phyloP scores from a whole-genome alignment of 2,113 vertebrate species.

The Neotoma lepida region DNA sequence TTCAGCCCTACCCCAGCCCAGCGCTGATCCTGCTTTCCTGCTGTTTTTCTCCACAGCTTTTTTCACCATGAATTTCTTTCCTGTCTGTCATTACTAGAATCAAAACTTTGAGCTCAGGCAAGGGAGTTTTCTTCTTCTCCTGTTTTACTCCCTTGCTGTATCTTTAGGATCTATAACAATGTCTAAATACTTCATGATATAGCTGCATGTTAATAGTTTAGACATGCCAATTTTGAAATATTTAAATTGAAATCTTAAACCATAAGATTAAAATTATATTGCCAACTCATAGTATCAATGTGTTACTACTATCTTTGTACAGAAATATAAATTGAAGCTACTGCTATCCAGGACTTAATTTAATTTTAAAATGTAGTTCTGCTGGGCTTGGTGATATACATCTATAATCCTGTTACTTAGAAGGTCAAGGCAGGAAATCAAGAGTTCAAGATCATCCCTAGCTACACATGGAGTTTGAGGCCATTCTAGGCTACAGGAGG shows the following conservation, averaged over 20 bases:
- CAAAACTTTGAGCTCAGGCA: background rate
- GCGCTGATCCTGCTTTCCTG: background rate
- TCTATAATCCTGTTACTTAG: background rate
- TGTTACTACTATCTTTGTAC: background rate
- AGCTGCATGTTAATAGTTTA: background rate
- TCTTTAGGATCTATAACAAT: background rate
- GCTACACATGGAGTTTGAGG: background rate
- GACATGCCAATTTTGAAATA: conserved; percentile 11
- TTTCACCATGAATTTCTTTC: background rate
- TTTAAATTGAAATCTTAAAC: background rate
- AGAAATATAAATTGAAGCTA: conserved; percentile 8
- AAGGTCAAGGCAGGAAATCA: background rate
- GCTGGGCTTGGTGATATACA: too few relatives aligned
- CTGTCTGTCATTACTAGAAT: background rate
- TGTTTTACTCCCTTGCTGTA: background rate
- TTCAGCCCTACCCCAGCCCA: too few relatives aligned
- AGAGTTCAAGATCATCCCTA: background rate
- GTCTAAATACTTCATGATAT: background rate
- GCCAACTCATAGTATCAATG: background rate
- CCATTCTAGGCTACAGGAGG: background rate
- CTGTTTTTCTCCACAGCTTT: background rate
- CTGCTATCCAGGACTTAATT: background rate
- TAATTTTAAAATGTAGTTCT: conserved; percentile 4
- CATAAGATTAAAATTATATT: conserved; percentile 43
- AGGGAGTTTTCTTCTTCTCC: background rate